Evolutionary conservation across 2,797 vertebrate species (phyloP), one percentile per base, ranked within the genome.

Genomic region (Myotis planiceps): DNA sequence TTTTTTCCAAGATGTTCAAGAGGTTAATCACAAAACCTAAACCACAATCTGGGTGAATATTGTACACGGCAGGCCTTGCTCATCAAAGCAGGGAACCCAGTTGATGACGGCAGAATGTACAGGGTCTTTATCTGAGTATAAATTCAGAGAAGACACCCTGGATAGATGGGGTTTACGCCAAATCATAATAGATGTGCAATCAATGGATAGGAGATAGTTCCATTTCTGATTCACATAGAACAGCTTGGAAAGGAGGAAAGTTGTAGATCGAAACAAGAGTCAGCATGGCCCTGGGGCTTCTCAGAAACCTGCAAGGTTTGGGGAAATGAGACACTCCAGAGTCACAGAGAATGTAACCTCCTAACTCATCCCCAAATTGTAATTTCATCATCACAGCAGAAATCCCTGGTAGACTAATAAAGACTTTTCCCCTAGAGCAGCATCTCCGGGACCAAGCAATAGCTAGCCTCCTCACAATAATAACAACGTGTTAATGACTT

Each of bases 401-500:
- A 88, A 82, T 95, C 94, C 83, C 51, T 39, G 74, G 63, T 39
- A 85, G 49, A 51, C 92, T 88, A 86, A 79, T 68, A 71, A 96
- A 94, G 60, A 68, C 88, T n/a, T 86, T 72, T 51, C 12, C 5
- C 47, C 93, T 92, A 53, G 79, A 84, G 81, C n/a, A 14, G 34
- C 81, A n/a, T 87, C 39, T 45, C 80, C 7, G 9, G 0, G 18
- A 92, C 83, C 84, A 69, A 47, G 94, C 55, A 32, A 76, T 81
- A 86, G 91, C 81, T 25, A 86, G 93, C 68, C 23, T 34, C 86
- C 90, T 93, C 75, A 51, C 32, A 42, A 90, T 84, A 88, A 55
- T 76, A 95, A 97, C 58, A 88, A 98, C 1, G 87, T 85, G 94
- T 90, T 97, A 91, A 89, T 34, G 23, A 92, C 92, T 97, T 84